Conservation (phyloP, 1,140 invertebrate species). For the Drosophila ambigua region DNA sequence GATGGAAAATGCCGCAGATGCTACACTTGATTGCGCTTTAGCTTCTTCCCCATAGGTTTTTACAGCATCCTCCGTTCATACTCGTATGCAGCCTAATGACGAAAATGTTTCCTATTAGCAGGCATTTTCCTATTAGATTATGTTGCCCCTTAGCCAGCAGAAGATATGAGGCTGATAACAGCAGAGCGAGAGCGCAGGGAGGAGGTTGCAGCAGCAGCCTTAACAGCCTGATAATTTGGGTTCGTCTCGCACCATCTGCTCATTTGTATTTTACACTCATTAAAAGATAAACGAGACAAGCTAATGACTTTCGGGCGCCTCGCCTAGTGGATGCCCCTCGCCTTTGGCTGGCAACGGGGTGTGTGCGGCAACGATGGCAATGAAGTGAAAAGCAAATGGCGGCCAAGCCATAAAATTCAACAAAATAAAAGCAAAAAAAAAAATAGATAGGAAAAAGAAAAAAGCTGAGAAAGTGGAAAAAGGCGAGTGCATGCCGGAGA, state of each 20-base stretch:
- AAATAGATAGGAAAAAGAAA: background rate
- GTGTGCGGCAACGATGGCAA: conserved; percentile 58
- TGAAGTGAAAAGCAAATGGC: conserved; percentile 76
- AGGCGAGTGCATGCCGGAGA: conserved; percentile 51
- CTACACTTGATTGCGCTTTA: background rate
- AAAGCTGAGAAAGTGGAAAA: conserved; percentile 10
- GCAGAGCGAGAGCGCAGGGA: background rate
- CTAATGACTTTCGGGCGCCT: conserved; percentile 76
- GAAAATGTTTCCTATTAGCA: conserved; percentile 35
- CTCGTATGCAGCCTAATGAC: conserved; percentile 15
- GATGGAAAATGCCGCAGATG: background rate
- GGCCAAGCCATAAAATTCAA: conserved; percentile 70
- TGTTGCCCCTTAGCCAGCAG: conserved; percentile 4
- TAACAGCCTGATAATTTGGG: conserved; percentile 56
- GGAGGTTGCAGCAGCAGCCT: background rate
- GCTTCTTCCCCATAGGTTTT: background rate
- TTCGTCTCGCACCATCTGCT: conserved; percentile 16
- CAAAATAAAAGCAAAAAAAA: conserved; percentile 16
- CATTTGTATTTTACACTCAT: conserved; percentile 78
- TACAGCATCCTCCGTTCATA: background rate
- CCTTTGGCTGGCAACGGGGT: background rate
- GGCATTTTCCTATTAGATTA: conserved; percentile 21
- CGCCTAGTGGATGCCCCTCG: conserved; percentile 43
- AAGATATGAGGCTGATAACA: conserved; percentile 17
- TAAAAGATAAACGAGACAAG: conserved; percentile 82